phyloP scores from a whole-genome alignment of 2,797 vertebrate genomes.

The Bradypus variegatus region DNA sequence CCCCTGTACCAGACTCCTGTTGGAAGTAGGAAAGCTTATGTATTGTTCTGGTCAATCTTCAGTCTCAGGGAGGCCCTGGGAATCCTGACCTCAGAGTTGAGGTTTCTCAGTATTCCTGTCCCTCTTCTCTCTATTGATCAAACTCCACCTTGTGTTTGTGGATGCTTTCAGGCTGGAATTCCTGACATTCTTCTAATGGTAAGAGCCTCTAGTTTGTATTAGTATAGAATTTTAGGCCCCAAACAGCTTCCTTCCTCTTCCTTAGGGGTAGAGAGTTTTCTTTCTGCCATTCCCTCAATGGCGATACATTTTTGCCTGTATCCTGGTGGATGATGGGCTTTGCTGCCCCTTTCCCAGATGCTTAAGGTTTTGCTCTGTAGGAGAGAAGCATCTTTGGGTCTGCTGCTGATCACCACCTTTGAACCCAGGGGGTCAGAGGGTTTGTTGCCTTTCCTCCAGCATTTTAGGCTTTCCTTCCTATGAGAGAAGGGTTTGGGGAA shows the following conservation, averaged over 20 bases:
- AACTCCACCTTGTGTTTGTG: background rate
- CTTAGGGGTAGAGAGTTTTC: background rate
- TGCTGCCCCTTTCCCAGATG: background rate
- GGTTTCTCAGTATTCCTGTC: background rate
- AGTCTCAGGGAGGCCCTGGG: background rate
- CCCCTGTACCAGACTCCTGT: background rate
- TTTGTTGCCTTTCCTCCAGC: background rate
- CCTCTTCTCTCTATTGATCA: background rate
- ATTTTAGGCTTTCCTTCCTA: background rate
- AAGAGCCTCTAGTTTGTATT: background rate
- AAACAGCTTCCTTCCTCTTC: background rate
- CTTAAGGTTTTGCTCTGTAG: background rate
- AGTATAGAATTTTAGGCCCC: background rate
- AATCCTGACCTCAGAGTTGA: background rate
- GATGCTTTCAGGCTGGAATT: background rate
- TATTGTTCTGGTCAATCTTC: background rate
- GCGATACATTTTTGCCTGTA: background rate
- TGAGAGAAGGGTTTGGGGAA: background rate
- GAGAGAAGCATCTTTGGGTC: background rate
- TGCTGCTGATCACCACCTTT: background rate
- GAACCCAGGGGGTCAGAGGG: background rate
- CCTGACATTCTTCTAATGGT: background rate
- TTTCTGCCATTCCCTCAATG: background rate
- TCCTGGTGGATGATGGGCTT: background rate
- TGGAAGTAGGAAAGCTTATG: background rate